Conservation (phyloP, 2,888 invertebrate genomes). For the Siphonodentalium dalli region DNA sequence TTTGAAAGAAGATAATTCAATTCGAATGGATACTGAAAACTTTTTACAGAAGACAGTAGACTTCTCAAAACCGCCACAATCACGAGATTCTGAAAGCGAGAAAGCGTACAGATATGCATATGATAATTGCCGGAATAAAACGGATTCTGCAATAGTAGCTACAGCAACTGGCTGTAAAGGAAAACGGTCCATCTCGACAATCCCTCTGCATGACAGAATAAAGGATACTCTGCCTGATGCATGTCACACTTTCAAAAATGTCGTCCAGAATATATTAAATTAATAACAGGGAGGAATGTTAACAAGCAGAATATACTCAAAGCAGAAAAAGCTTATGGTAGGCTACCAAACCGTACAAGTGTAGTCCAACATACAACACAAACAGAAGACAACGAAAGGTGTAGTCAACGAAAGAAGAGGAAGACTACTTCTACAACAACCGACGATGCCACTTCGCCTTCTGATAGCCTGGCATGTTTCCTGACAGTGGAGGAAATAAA, state of each 20-base stretch:
- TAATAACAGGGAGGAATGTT: slow-evolving; percentile 2
- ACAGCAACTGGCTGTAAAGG: slow-evolving; percentile 6
- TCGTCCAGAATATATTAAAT: slow-evolving; percentile 4
- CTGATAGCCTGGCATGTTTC: too few species aligned
- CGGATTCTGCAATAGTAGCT: not conserved
- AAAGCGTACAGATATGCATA: not conserved
- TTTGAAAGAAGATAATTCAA: not conserved
- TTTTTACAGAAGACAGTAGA: too few species aligned
- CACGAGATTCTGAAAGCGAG: not conserved
- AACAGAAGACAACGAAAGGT: too few species aligned
- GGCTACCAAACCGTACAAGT: not conserved
- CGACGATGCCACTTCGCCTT: too few species aligned
- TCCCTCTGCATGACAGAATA: not conserved
- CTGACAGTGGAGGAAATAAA: not conserved
- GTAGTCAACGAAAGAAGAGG: too few species aligned
- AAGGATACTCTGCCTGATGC: slow-evolving; percentile 6
- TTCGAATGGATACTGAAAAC: not conserved
- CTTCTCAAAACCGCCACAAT: not conserved
- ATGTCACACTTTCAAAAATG: slow-evolving; percentile 8
- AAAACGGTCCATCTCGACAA: not conserved
- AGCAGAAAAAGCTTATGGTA: not conserved
- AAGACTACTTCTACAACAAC: too few species aligned
- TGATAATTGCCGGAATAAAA: slow-evolving; percentile 1
- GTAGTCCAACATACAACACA: not conserved
- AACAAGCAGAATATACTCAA: not conserved